Base-by-base conservation (phyloP, 2,797 vertebrate species). In the Falco cherrug region DNA sequence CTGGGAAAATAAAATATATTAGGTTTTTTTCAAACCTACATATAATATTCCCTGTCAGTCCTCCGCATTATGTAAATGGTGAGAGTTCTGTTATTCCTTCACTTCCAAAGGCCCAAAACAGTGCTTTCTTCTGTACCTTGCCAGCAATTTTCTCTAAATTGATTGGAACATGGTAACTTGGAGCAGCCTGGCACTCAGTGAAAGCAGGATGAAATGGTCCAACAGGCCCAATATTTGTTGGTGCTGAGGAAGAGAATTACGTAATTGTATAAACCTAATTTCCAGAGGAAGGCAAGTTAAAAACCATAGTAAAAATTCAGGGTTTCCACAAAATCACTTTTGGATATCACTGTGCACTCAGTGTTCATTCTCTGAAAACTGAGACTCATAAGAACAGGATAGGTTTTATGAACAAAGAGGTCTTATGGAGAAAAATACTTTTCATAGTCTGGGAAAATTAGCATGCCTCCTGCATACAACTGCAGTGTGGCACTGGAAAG, bases 401-500 rank as follows among this genome's bases (percentile, higher is more conserved):
- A 53, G 69, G 22, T 70, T 93, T 80, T 87, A 70, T 76, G 85
- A 67, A 82, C 69, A 90, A 80, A 75, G 22, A 45, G 18, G 9
- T 91, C 16, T 87, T 57, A 33, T 6, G n/a, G 70, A 95, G 65
- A 90, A 94, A 88, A 93, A 28, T 45, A 54, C 35, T 84, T 91
- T 61, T 84, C 84, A 60, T 43, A 67, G 67, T 60, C 63, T 74
- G 45, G 60, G 73, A 89, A 95, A 90, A 96, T 96, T 94, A 87
- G 91, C 90, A 95, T 95, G 84, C 93, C 29, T 93, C 24, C 77
- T 82, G 83, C 85, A 93, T 80, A 77, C 64, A 87, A 5, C 85
- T 95, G 92, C 95, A 95, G 90, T 70, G 35, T 91, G 73, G 63
- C 77, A 82, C 59, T 90, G 84, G 93, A 92, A 92, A 89, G 51